phyloP scores from a whole-genome alignment of 2,113 vertebrate genomes.

The Aleadryas rufinucha region DNA sequence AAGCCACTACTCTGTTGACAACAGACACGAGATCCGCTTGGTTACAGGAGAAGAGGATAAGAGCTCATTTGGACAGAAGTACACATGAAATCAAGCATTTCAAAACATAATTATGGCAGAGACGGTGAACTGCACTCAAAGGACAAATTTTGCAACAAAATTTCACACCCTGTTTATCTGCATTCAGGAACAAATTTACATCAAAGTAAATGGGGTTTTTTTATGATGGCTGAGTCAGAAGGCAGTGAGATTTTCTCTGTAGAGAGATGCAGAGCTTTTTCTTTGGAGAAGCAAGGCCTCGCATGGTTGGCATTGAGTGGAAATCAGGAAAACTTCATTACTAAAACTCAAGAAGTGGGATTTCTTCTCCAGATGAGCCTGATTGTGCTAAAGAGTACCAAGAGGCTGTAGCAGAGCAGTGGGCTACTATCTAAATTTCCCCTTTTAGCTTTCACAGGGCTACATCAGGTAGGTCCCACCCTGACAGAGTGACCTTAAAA shows the following conservation, averaged over 20 bases:
- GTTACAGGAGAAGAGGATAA: neutral
- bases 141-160: neutral
- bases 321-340: neutral
- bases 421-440: neutral
- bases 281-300: neutral
- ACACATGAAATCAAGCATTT: neutral
- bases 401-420: neutral
- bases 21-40: rapidly evolving
- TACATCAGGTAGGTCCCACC: neutral
- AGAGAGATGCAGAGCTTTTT: neutral
- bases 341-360: neutral
- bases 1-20: neutral
- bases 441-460: neutral
- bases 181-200: neutral
- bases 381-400: neutral
- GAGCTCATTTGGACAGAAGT: neutral
- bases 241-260: neutral
- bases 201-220: neutral
- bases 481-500: neutral
- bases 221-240: neutral
- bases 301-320: neutral
- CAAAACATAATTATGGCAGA: neutral
- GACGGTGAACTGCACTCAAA: neutral
- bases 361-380: neutral
- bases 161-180: neutral